phyloP scores from a whole-genome alignment of 2,113 vertebrate genomes.

The Petaurus breviceps region DNA sequence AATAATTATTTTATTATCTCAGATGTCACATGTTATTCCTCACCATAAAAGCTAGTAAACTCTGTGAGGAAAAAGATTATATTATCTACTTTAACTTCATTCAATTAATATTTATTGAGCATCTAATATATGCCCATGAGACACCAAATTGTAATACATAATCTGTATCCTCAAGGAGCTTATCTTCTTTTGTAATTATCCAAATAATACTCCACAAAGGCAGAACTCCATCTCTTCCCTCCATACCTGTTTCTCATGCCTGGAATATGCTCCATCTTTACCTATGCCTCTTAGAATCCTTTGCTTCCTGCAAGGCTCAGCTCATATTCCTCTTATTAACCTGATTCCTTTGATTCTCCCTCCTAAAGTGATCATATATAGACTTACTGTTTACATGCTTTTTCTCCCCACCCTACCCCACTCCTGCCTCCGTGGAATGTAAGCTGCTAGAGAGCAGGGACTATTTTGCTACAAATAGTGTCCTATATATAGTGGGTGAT shows the following conservation, averaged over 20 bases:
- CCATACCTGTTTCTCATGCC: not conserved
- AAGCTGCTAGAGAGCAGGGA: not conserved
- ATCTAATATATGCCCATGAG: not conserved
- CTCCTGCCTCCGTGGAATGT: not conserved
- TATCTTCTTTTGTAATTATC: not conserved
- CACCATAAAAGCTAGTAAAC: not conserved
- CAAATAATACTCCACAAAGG: not conserved
- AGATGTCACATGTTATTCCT: not conserved
- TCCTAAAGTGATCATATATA: not conserved
- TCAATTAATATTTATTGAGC: constrained; percentile 51
- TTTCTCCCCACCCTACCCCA: not conserved
- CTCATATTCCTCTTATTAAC: not conserved
- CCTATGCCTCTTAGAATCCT: not conserved
- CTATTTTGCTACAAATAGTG: not conserved
- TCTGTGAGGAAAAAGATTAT: not conserved
- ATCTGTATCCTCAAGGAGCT: not conserved
- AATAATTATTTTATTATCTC: constrained; percentile 9
- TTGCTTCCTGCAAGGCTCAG: not conserved
- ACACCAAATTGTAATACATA: not conserved
- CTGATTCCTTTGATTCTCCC: not conserved
- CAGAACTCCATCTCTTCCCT: no score
- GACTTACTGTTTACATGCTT: not conserved
- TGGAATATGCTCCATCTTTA: not conserved
- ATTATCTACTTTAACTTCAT: not conserved
- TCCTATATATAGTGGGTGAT: not conserved